Evolutionary conservation across 1,140 invertebrate genomes (phyloP).

Genomic region (Tetragnatha versicolor): DNA sequence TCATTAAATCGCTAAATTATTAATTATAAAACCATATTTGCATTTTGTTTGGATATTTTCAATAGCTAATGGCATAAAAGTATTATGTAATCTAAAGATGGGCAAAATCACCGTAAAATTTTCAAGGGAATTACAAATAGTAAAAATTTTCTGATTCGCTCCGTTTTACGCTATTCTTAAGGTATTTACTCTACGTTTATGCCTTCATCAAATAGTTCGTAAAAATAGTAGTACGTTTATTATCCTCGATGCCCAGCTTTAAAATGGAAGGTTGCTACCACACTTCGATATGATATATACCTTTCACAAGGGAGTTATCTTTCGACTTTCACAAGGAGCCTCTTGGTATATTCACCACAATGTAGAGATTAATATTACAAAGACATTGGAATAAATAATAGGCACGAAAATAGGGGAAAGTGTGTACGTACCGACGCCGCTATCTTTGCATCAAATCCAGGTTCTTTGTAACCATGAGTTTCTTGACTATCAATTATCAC

Average conservation of each 20-base stretch:
- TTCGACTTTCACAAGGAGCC: neutral
- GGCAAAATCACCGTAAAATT: too few relatives aligned
- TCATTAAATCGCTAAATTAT: too few relatives aligned
- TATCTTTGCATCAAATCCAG: conserved; percentile 70
- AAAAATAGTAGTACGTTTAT: too few relatives aligned
- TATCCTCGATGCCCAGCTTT: neutral
- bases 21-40: too few relatives aligned
- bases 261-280: neutral
- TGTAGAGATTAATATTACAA: neutral
- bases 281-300: neutral
- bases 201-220: too few relatives aligned
- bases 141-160: too few relatives aligned
- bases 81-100: too few relatives aligned
- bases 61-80: too few relatives aligned
- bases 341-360: neutral
- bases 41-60: too few relatives aligned
- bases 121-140: too few relatives aligned
- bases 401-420: conserved; percentile 11
- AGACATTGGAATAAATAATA: neutral
- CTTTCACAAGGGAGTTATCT: neutral
- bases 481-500: conserved; percentile 66
- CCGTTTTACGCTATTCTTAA: too few relatives aligned
- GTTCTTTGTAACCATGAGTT: conserved; percentile 62
- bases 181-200: too few relatives aligned
- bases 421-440: conserved; percentile 72